Percentiles rank a stretch among this genome's conserved stretches.
These are phyloP conservation scores for Sycobia sp. DNA, from an alignment of 1,140 invertebrate species.

Conservation along the genomic window DNA sequence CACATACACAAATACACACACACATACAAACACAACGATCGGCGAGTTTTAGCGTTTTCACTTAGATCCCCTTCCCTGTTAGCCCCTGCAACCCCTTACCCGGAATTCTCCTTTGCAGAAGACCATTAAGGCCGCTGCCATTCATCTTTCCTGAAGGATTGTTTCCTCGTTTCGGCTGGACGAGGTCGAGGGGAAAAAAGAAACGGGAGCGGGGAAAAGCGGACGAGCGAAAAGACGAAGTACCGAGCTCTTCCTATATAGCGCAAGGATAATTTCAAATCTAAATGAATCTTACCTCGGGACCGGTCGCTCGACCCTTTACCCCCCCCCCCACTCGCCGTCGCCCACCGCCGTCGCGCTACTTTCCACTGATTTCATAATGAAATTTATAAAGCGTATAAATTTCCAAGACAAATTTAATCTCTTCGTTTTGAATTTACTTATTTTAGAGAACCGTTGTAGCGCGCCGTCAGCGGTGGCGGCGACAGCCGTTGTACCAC, in stretches of 20 bases:
- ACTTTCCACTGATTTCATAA: constrained; percentile 13
- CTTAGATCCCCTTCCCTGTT: too few relatives aligned
- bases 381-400: constrained; percentile 34
- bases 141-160: constrained; percentile 37
- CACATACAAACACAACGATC: too few relatives aligned
- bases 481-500: too few relatives aligned
- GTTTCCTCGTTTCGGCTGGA: constrained; percentile 31
- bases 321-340: background rate
- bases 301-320: constrained; percentile 8
- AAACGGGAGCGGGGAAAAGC: background rate
- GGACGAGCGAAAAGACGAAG: constrained; percentile 16
- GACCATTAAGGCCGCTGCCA: constrained; percentile 34
- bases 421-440: constrained; percentile 19
- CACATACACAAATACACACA: too few relatives aligned
- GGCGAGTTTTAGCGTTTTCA: constrained; percentile 12
- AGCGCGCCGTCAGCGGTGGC: too few relatives aligned
- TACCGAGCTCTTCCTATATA: background rate
- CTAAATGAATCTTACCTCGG: constrained; percentile 33
- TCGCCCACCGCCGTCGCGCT: background rate
- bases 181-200: background rate
- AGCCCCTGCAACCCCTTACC: too few relatives aligned
- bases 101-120: constrained; percentile 8
- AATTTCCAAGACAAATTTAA: constrained; percentile 33
- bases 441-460: constrained; percentile 14
- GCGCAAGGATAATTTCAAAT: constrained; percentile 29